These are phyloP conservation scores for Lasioglossum albipes DNA, from an alignment of 1,140 invertebrate genomes.

Conservation along the genomic window DNA sequence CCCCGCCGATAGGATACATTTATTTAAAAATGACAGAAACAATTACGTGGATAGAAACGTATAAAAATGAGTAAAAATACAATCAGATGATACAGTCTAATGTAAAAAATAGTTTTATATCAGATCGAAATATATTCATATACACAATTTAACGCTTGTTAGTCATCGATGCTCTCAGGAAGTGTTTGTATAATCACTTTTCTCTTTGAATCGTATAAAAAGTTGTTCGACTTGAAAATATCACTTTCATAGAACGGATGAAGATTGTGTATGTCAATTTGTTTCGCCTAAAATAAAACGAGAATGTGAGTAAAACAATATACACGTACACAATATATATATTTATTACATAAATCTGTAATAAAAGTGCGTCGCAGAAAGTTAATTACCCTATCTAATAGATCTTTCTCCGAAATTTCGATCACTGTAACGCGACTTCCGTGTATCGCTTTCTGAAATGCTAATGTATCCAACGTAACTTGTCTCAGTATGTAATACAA, in stretches of 20 bases:
- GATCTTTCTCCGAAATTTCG: constrained; percentile 95
- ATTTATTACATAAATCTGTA: background rate
- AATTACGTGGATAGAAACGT: background rate
- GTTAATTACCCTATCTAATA: constrained; percentile 88
- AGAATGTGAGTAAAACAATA: constrained; percentile 1
- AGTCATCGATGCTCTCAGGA: constrained; percentile 79
- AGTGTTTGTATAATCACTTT: constrained; percentile 93
- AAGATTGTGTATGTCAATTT: constrained; percentile 94
- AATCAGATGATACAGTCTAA: background rate
- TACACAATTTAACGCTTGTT: constrained; percentile 9
- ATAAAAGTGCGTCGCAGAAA: background rate
- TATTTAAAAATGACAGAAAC: background rate
- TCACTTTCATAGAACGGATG: constrained; percentile 95
- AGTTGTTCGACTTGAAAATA: constrained; percentile 95
- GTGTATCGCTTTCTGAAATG: constrained; percentile 91
- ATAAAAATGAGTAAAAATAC: background rate
- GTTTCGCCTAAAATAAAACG: constrained; percentile 87
- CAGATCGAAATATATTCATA: background rate
- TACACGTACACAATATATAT: too few relatives aligned
- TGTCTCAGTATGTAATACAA: constrained; percentile 97
- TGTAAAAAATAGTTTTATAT: constrained; percentile 5
- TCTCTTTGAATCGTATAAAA: constrained; percentile 90
- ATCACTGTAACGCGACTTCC: constrained; percentile 87
- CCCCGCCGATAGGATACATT: too few relatives aligned
- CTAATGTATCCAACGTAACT: constrained; percentile 93